Base-by-base conservation (phyloP, 1,140 invertebrate genomes). In the Heliconius congener region DNA sequence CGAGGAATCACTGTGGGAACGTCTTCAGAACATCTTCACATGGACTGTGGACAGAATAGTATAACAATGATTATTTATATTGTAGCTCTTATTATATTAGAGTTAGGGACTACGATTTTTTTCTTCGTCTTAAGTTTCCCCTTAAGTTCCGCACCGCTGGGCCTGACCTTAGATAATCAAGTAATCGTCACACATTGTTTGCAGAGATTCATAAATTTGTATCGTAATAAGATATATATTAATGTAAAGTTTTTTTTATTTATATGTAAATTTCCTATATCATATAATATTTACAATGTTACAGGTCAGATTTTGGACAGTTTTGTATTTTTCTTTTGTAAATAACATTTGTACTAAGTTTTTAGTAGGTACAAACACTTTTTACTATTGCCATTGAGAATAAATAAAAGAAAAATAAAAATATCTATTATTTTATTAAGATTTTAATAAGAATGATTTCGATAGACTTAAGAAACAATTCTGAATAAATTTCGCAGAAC, bases 11-110 rank as follows among this genome's bases (percentile, higher is more conserved):
- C 86, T 83, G 93, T 94, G 93, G 93, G 93, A 94, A 94, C 90
- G 91, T 93, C 91, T 94, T 93, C 86, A 86, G 92, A 93, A 91
- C 86, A 82, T 94, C 93, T 94, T 94, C 93, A 93, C 93, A 94
- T 94, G 91, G 71, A 81, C 57, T 57, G 30, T 74, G 73, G 72
- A 70, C 72, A 34, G 9, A 72, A 76, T 34, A 19, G 27, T 66
- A 57, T 18, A 19, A 72, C 39, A 74, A 39, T 46, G 11, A 50
- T 72, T 34, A 11, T 60, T 55, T 11, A 27, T 46, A 76, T 73
- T 77, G 13, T 76, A 57, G 46, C 19, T 70, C 71, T 74, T 78
- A 81, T 76, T 66, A n/a, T 16, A 9, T 74, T 8, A 0, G 39
- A 3, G 37, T 75, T 81, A 81, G 71, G 73, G 70, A 39, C 72